phyloP scores from a whole-genome alignment of 2,797 vertebrate species.

The Danio kyathit region DNA sequence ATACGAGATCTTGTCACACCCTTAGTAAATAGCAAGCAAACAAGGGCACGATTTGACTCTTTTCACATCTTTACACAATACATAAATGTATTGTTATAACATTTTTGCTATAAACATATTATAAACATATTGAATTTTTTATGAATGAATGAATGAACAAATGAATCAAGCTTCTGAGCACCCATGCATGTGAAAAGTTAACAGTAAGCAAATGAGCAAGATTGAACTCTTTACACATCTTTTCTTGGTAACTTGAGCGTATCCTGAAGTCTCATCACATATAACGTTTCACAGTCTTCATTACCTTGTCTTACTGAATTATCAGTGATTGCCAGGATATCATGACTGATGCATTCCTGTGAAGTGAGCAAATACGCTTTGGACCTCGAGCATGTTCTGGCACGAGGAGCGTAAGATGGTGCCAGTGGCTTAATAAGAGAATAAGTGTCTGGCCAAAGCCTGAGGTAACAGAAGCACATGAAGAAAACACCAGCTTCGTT shows the following conservation, averaged over 20 bases:
- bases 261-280: slow-evolving; percentile 56
- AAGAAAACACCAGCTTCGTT: slow-evolving; percentile 67
- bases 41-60: not conserved
- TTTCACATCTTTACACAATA: too few species aligned
- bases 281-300: slow-evolving; percentile 70
- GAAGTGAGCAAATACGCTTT: slow-evolving; percentile 68
- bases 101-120: too few species aligned
- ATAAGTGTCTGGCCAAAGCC: slow-evolving; percentile 78
- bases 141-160: too few species aligned
- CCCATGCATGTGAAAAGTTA: too few species aligned
- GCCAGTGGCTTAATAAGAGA: slow-evolving; percentile 74
- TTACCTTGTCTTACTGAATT: slow-evolving; percentile 81
- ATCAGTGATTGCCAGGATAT: slow-evolving; percentile 75
- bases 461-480: slow-evolving; percentile 73
- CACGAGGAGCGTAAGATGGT: slow-evolving; percentile 65
- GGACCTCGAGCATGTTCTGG: slow-evolving; percentile 78
- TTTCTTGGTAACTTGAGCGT: not conserved
- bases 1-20: too few species aligned
- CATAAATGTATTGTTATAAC: too few species aligned
- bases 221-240: not conserved
- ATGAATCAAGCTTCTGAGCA: too few species aligned
- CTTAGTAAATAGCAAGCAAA: too few species aligned
- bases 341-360: slow-evolving; percentile 78
- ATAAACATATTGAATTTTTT: too few species aligned
- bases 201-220: not conserved